Base-by-base conservation (phyloP, 1,140 invertebrate genomes). In the Magallana gigas region DNA sequence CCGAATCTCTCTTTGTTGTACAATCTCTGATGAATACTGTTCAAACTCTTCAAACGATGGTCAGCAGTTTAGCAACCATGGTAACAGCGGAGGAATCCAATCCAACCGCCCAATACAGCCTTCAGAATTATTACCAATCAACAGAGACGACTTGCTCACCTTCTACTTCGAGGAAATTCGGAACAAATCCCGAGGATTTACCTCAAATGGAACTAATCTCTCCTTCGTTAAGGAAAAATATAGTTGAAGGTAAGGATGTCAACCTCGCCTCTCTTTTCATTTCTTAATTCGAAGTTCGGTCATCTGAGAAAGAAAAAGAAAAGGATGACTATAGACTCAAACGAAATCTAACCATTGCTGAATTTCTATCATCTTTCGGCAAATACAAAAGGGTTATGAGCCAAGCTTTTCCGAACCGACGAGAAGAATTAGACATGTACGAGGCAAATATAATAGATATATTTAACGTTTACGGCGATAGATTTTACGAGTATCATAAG, bases 231-330 rank as follows among this genome's bases (percentile, higher is more conserved):
- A 62, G 29, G 48, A 83, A 86, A 64, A 80, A 86, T 11, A 83
- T 86, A 23, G 23, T 86, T 1, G 80, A 86, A n/a, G 29, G 76
- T 82, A 86, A 62, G 76, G 76, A 86, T 18, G 80, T 86, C 57
- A 86, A 86, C 18, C 58, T 86, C 0, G 57, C 80, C 7, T 62
- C 23, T 3, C 12, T 83, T 16, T 58, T 83, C 12, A 29, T 23
- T 29, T 57, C 84, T 7, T 68, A 68, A n/a, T 56, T 56, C 14
- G 48, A 71, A 68, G 57, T 57, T 18, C 68, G 12, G 6, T 60
- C 23, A 29, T 68, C 29, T 29, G 68, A 85, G 5, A 68, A 56
- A 62, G 68, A 56, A 48, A 48, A 23, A 23, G 23, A 23, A 23
- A 23, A 23, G 23, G 23, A 23, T 23, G 23, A 23, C 23, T 23